phyloP scores from a whole-genome alignment of 2,888 invertebrate species.

The Acrobasis repandana region DNA sequence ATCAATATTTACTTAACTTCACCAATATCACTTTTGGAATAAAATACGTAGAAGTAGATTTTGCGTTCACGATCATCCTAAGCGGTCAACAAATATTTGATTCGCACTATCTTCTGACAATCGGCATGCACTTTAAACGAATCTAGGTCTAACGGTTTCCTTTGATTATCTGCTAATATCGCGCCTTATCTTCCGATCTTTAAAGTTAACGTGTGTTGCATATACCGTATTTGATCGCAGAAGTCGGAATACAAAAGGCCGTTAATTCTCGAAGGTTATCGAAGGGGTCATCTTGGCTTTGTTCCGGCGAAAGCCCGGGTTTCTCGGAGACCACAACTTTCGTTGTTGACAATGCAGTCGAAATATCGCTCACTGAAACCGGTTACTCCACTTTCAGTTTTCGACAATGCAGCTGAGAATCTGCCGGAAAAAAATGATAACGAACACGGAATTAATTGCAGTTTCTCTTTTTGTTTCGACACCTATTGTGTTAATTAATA shows the following conservation, averaged over 20 bases:
- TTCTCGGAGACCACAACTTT: slow-evolving; percentile 38
- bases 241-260: slow-evolving; percentile 44
- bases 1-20: too few species aligned
- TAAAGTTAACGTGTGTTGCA: slow-evolving; percentile 25
- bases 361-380: slow-evolving; percentile 20
- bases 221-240: slow-evolving; percentile 30
- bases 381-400: slow-evolving; percentile 21
- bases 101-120: slow-evolving; percentile 4
- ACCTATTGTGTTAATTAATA: slow-evolving; percentile 13
- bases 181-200: slow-evolving; percentile 30
- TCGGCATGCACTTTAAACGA: not conserved
- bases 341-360: slow-evolving; percentile 26
- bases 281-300: slow-evolving; percentile 42
- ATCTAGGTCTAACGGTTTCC: slow-evolving; percentile 19
- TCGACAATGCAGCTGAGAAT: slow-evolving; percentile 13
- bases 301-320: slow-evolving; percentile 50
- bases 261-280: slow-evolving; percentile 36
- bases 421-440: slow-evolving; percentile 5
- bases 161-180: slow-evolving; percentile 12
- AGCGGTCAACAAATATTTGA: slow-evolving; percentile 3
- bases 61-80: too few species aligned
- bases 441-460: slow-evolving; percentile 11
- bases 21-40: too few species aligned
- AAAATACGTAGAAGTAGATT: too few species aligned
- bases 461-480: slow-evolving; percentile 20